Evolutionary conservation across 2,888 invertebrate species (phyloP).

Genomic region (Ectropis crepuscularia): DNA sequence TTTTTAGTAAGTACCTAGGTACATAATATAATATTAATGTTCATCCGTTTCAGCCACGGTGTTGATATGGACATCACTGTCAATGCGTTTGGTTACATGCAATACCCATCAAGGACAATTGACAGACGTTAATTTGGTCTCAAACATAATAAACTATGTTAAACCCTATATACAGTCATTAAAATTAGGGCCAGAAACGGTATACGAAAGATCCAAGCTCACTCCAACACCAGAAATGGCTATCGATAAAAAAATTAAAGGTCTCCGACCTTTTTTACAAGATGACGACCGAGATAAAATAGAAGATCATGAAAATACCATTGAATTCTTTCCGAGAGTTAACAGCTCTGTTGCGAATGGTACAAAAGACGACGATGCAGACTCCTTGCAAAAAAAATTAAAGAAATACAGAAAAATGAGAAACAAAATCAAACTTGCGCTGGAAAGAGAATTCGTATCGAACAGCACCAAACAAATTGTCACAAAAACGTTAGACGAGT

Average conservation of each 20-base stretch:
- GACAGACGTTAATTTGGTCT: conserved; percentile 36
- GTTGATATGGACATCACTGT: conserved; percentile 17
- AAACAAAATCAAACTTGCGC: conserved; percentile 51
- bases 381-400: conserved; percentile 47
- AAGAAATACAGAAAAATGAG: conserved; percentile 60
- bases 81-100: conserved; percentile 8
- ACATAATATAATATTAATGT: neutral
- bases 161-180: conserved; percentile 48
- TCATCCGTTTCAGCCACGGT: conserved; percentile 18
- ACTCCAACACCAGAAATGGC: conserved; percentile 30
- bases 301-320: conserved; percentile 57
- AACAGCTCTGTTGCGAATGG: neutral
- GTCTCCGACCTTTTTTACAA: conserved; percentile 56
- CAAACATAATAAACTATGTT: conserved; percentile 50
- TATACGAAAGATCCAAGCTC: neutral
- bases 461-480: conserved; percentile 55
- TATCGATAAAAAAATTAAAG: conserved; percentile 53
- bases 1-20: no score
- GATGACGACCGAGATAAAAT: conserved; percentile 49
- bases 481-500: conserved; percentile 58
- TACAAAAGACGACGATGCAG: conserved; percentile 6
- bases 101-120: conserved; percentile 28
- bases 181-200: neutral
- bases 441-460: conserved; percentile 58
- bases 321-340: conserved; percentile 56